Conservation (phyloP, 2,113 vertebrate species). For the Sarotherodon lohbergeri region DNA sequence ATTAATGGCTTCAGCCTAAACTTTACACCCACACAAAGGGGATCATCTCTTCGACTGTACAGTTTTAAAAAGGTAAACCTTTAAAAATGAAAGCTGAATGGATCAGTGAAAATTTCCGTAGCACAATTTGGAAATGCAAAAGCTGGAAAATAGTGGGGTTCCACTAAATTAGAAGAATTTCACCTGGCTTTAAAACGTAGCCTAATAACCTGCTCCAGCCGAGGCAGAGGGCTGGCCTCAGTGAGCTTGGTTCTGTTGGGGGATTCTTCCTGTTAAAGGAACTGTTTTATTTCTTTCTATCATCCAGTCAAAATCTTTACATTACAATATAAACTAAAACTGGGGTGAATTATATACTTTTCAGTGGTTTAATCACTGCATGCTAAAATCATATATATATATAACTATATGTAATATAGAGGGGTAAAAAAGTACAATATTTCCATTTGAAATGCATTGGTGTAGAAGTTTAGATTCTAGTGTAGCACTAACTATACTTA, state of each 20-base stretch:
- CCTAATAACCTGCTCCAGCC: neutral
- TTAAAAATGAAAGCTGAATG: neutral
- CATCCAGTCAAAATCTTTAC: neutral
- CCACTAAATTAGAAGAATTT: neutral
- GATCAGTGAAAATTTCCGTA: neutral
- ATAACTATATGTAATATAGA: neutral
- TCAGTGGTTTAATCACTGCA: neutral
- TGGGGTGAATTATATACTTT: neutral
- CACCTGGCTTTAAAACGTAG: neutral
- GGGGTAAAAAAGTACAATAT: neutral
- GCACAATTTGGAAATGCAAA: neutral
- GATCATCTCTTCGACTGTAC: neutral
- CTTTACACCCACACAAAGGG: neutral
- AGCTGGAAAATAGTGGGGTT: neutral
- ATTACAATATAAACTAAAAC: neutral
- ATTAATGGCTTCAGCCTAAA: neutral
- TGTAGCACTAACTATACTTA: neutral
- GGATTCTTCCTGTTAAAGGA: neutral
- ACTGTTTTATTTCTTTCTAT: neutral
- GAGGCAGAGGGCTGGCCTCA: neutral
- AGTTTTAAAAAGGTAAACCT: neutral
- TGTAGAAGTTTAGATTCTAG: neutral
- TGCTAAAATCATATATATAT: neutral
- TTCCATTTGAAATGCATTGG: neutral
- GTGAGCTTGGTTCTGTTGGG: neutral